Evolutionary conservation across 1,140 invertebrate genomes (phyloP).

Genomic region (Cydia fagiglandana): DNA sequence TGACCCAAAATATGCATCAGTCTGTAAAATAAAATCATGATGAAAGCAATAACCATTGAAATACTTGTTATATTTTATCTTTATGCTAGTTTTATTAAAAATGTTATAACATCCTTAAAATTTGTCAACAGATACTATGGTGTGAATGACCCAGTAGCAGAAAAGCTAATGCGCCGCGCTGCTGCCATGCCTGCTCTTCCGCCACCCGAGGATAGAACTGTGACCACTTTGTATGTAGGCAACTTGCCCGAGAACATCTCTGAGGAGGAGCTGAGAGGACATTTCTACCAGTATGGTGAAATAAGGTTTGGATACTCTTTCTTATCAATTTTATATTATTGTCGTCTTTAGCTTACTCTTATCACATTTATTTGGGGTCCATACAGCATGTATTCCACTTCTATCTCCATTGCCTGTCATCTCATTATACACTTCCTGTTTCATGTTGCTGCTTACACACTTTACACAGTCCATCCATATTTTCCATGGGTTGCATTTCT

Average conservation of each 20-base stretch:
- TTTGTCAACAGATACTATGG: slow-evolving; percentile 90
- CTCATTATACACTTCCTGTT: too few relatives aligned
- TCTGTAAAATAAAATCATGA: too few relatives aligned
- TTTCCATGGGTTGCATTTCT: too few relatives aligned
- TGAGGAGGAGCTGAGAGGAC: slow-evolving; percentile 91
- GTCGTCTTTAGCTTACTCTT: too few relatives aligned
- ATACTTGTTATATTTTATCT: too few relatives aligned
- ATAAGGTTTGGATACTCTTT: slow-evolving; percentile 82
- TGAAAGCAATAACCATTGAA: too few relatives aligned
- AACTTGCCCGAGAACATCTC: slow-evolving; percentile 93
- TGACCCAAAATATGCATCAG: too few relatives aligned
- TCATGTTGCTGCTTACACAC: too few relatives aligned
- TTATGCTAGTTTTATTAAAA: too few relatives aligned
- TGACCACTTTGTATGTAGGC: slow-evolving; percentile 98
- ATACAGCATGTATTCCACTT: too few relatives aligned
- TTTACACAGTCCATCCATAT: too few relatives aligned
- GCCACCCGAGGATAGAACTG: slow-evolving; percentile 96
- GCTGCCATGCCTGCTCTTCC: slow-evolving; percentile 96
- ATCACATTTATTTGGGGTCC: slow-evolving; percentile 9
- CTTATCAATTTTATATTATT: slow-evolving; percentile 19
- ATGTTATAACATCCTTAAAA: neutral
- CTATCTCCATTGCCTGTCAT: too few relatives aligned
- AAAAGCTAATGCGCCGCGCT: slow-evolving; percentile 96
- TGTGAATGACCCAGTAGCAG: slow-evolving; percentile 98
- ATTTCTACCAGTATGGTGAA: slow-evolving; percentile 99